phyloP scores from a whole-genome alignment of 2,797 vertebrate species.

The Atherinosoma microstoma region DNA sequence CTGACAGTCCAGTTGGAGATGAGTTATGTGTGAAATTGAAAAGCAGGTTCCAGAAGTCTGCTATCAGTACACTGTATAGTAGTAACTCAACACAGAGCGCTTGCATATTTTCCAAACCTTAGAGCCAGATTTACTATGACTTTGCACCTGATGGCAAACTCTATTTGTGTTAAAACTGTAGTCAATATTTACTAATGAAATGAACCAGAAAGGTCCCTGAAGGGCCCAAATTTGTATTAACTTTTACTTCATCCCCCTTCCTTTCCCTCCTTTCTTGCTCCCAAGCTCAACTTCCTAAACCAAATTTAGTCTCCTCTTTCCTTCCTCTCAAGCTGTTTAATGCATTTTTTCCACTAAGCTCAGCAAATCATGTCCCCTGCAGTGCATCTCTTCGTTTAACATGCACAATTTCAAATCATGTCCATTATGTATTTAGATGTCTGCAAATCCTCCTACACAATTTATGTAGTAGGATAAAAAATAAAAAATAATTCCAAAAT shows the following conservation, averaged over 20 bases:
- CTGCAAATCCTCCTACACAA: constrained; percentile 3
- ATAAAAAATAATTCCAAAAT: constrained; percentile 18
- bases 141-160: neutral
- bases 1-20: neutral
- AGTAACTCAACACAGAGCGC: neutral
- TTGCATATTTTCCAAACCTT: neutral
- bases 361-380: constrained; percentile 38
- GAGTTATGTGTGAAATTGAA: neutral
- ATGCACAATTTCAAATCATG: constrained; percentile 39
- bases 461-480: neutral
- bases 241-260: neutral
- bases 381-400: constrained; percentile 19
- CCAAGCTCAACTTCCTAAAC: constrained; percentile 29
- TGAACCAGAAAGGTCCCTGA: neutral
- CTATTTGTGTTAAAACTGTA: neutral
- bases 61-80: neutral
- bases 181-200: neutral
- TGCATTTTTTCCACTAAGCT: constrained; percentile 35
- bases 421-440: constrained; percentile 25
- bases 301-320: constrained; percentile 23
- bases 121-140: neutral
- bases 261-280: neutral
- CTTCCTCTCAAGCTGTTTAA: constrained; percentile 33
- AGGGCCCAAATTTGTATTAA: neutral
- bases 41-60: neutral